phyloP scores from a whole-genome alignment of 35 echinoderm and acorn worm genomes.

The Patiria miniata region DNA sequence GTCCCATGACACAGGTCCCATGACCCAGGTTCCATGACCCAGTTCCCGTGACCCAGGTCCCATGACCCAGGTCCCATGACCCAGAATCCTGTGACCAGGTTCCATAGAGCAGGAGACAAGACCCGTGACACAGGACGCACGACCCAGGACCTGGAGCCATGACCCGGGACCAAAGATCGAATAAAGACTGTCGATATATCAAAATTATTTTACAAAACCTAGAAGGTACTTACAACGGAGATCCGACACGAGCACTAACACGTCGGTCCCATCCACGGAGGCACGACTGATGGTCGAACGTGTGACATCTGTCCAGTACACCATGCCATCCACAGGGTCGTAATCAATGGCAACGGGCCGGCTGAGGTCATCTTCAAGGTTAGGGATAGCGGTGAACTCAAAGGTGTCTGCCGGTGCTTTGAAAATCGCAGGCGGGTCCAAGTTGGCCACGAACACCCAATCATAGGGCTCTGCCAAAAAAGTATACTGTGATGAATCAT shows the following conservation, averaged over 20 bases:
- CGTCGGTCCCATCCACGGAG: background rate
- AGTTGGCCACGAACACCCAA: background rate
- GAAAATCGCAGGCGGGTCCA: background rate
- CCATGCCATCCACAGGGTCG: slow-evolving; percentile 45
- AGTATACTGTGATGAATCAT: background rate
- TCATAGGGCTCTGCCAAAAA: background rate
- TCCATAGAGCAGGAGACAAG: too few relatives aligned
- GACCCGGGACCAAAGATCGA: too few relatives aligned
- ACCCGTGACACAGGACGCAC: too few relatives aligned
- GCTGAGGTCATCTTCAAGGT: background rate
- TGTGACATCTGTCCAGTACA: slow-evolving; percentile 49
- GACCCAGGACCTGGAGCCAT: too few relatives aligned
- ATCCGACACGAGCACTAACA: background rate
- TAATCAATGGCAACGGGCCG: slow-evolving; percentile 47
- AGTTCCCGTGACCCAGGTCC: too few relatives aligned
- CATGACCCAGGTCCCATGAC: too few relatives aligned
- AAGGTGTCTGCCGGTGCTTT: background rate
- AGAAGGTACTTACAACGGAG: background rate
- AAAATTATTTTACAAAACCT: too few relatives aligned
- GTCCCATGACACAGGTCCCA: too few relatives aligned
- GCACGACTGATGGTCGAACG: background rate
- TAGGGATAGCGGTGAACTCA: background rate
- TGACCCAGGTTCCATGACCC: too few relatives aligned
- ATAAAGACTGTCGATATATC: too few relatives aligned
- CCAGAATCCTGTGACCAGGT: too few relatives aligned